Evolutionary conservation across 2,113 vertebrate species (phyloP), one percentile per base, ranked within the genome.

Genomic region (Galbula dea): DNA sequence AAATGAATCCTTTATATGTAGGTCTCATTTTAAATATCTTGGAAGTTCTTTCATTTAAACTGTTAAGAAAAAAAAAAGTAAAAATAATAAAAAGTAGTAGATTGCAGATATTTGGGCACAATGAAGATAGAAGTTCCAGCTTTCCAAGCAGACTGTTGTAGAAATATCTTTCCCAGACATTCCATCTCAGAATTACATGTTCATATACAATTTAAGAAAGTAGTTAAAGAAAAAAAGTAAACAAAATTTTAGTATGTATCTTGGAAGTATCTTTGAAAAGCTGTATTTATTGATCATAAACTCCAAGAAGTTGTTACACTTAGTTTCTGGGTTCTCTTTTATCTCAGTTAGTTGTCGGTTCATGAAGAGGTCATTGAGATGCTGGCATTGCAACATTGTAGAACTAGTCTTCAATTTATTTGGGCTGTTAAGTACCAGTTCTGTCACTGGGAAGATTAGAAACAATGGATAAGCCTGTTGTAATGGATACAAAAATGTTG

Each of bases 401-500:
- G 26, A 52, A 22, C 48, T 78, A 26, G 2, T 22, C 34, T 79
- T 84, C 7, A 8, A 5, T 72, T 93, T 45, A 11, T 67, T 55
- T 46, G 36, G 14, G 4, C 20, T 37, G 20, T 34, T 89, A 13
- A 46, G 14, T 67, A 51, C 46, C 21, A 21, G 34, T 68, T 86
- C 26, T 51, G 37, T 49, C 27, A 26, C 6, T 48, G 43, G 39
- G 23, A 62, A 72, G 24, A 49, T 30, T 16, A 22, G 18, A 39
- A 37, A 58, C 43, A 69, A n/a, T 11, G 17, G 10, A 21, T 49
- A 66, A 46, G 11, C 26, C 11, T 4, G 2, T 71, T 0, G 0
- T 32, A 68, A 54, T 0, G 2, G 23, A 58, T 87, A 55, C 1
- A 87, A 71, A 81, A 84, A 10, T 63, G 37, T 10, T 72, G 1